These are phyloP conservation scores for Neosilurus hyrtlii DNA, from an alignment of 2,797 vertebrate genomes.

Conservation along the genomic window DNA sequence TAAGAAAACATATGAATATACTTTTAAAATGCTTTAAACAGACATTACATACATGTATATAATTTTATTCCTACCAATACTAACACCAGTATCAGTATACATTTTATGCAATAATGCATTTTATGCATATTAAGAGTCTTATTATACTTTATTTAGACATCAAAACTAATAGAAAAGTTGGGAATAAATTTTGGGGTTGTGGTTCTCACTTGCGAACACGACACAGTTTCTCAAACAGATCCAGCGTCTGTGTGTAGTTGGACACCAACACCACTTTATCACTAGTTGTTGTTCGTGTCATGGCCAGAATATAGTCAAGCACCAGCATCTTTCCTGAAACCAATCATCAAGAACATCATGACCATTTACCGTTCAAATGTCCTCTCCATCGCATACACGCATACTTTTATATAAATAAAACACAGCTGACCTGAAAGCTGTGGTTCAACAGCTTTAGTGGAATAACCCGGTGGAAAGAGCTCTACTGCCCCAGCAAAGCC, in stretches of 20 bases:
- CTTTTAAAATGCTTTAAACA: too few species aligned
- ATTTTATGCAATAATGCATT: not conserved
- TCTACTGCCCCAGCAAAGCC: constrained; percentile 86
- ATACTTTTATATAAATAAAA: not conserved
- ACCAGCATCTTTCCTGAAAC: constrained; percentile 92
- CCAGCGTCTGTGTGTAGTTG: constrained; percentile 96
- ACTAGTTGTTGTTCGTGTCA: constrained; percentile 83
- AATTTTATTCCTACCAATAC: not conserved
- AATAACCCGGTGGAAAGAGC: constrained; percentile 86
- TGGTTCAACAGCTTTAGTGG: constrained; percentile 84
- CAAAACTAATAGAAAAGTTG: not conserved
- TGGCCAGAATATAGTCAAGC: constrained; percentile 91
- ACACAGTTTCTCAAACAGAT: constrained; percentile 96
- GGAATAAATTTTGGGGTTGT: not conserved
- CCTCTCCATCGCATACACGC: not conserved
- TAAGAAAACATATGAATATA: too few species aligned
- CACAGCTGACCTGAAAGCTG: constrained; percentile 84
- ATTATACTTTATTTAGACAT: not conserved
- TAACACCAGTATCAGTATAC: not conserved
- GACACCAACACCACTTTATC: constrained; percentile 97
- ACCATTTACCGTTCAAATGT: not conserved
- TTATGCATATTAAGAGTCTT: not conserved
- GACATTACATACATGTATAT: too few species aligned
- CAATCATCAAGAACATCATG: not conserved
- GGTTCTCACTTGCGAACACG: constrained; percentile 80